A percentile compares a stretch with the other conserved stretches of the same genome.
Conservation (phyloP, 2,113 vertebrate genomes). For the Struthidea cinerea region DNA sequence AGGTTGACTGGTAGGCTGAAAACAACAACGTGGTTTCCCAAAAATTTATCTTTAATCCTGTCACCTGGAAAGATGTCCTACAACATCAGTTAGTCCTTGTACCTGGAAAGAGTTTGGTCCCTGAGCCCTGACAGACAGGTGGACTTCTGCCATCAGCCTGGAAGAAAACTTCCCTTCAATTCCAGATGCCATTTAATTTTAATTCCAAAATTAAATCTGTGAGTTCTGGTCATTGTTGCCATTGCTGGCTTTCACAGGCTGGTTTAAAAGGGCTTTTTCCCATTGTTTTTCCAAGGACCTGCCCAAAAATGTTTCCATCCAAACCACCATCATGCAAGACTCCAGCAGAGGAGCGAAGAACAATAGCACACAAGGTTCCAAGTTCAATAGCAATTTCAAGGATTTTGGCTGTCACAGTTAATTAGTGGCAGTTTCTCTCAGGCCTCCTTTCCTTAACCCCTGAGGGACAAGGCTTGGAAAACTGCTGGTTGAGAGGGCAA, state of each 20-base stretch:
- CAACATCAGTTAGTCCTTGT: constrained; percentile 8
- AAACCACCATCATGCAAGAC: constrained; percentile 52
- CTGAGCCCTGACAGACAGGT: background rate
- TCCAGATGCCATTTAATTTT: too few species aligned
- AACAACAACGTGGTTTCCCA: background rate
- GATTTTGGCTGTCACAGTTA: constrained; percentile 40
- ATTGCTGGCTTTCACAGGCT: constrained; percentile 32
- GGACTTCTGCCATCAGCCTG: constrained; percentile 33
- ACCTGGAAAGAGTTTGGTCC: background rate
- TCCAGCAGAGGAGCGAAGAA: constrained; percentile 42
- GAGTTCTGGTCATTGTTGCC: constrained; percentile 48
- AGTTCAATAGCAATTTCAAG: constrained; percentile 60
- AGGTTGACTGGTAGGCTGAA: background rate
- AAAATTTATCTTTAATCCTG: background rate
- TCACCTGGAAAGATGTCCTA: constrained; percentile 12
- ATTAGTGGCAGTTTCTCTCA: constrained; percentile 26
- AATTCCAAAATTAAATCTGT: constrained; percentile 43
- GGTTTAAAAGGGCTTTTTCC: constrained; percentile 32
- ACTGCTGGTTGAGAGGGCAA: background rate
- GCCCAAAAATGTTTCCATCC: constrained; percentile 61
- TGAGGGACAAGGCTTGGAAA: background rate
- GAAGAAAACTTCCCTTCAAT: background rate
- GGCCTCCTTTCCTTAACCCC: constrained; percentile 24
- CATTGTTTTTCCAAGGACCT: constrained; percentile 59
- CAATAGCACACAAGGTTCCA: constrained; percentile 53